Evolutionary conservation across 2,797 vertebrate genomes (phyloP), one percentile per base, ranked within the genome.

Genomic region (Basileuterus tristriatus): DNA sequence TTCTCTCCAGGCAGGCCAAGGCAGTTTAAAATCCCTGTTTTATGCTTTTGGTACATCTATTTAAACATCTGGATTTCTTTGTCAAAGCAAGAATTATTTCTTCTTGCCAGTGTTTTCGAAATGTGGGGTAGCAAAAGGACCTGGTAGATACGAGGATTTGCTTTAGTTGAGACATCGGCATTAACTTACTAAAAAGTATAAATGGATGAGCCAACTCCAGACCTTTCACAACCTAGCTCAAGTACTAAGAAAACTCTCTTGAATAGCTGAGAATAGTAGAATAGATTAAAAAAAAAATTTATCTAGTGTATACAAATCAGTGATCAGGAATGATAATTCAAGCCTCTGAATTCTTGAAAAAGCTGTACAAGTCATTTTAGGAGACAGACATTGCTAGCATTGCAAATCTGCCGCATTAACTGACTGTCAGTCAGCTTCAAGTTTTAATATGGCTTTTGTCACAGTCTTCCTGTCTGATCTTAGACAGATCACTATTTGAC

Each of bases 271-370:
- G 26, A 74, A 72, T 34, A 37, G 56, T 34, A 79, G 29, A 36
- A 82, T 16, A 79, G 8, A 58, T 75, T 37, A 37, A n/a, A 23
- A 43, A 85, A 17, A 8, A 32, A 50, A 52, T 92, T 76, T 82
- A 79, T 24, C 49, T 41, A 55, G 18, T 39, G 17, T 24, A 62
- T 77, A 53, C 14, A 77, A 52, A 80, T 84, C 30, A 77, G 24
- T 50, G 64, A 80, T 94, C 50, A 87, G 53, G 29, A 93, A 81
- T 55, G 41, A 92, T 91, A 95, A 80, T 44, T 91, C 74, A 91
- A 55, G 49, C 15, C 58, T 87, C 64, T 75, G 44, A 67, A 83
- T 56, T 29, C 37, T 64, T 77, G 65, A 59, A 90, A 64, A 29
- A 90, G 16, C 44, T 39, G 21, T 22, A 69, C 0, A 26, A 87